Evolutionary conservation across 2,113 vertebrate genomes (phyloP), one percentile per base, ranked within the genome.

Genomic region (Lucifuga dentata): DNA sequence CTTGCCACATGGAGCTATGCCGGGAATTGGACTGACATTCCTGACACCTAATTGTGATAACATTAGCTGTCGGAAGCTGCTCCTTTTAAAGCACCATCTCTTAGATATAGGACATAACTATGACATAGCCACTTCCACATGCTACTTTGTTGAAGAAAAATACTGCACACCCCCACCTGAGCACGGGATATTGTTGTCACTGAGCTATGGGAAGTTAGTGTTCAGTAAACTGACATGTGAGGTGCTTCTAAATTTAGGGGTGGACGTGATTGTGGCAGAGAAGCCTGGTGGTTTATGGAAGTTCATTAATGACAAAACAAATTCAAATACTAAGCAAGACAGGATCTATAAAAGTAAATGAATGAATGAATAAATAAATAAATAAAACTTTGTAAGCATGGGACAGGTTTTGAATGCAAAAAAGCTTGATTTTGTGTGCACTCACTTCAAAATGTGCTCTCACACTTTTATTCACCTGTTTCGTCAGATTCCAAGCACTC

Each of bases 31-130:
- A 68, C 53, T 55, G 44, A 61, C 91, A 92, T 93, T 88, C 91
- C 87, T 76, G 83, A 93, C 93, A 93, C 93, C 90, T 93, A 77
- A 43, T 75, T 73, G 72, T 88, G 93, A 93, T 94, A 91, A 85
- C 73, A 51, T 41, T 51, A 66, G 81, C 91, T 82, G 89, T 88
- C 84, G 84, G 92, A 93, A 92, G 87, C 72, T 26, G 61, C 67
- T 91, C 92, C 92, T 88, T 93, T 92, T 93, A 89, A 92, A 94
- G 92, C 38, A 32, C 65, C 73, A 83, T 73, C 67, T 70, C 63
- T 44, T 21, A 74, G 83, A 92, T 86, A 88, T 71, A 71, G 32
- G 43, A 13, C 73, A 84, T 86, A 84, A 68, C 20, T 76, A 76
- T 83, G 87, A 82, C 89, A 88, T 80, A 49, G 76, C 40, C 21